These are phyloP conservation scores for Lasioglossum villosulum DNA, from an alignment of 2,888 invertebrate species.

Conservation along the genomic window DNA sequence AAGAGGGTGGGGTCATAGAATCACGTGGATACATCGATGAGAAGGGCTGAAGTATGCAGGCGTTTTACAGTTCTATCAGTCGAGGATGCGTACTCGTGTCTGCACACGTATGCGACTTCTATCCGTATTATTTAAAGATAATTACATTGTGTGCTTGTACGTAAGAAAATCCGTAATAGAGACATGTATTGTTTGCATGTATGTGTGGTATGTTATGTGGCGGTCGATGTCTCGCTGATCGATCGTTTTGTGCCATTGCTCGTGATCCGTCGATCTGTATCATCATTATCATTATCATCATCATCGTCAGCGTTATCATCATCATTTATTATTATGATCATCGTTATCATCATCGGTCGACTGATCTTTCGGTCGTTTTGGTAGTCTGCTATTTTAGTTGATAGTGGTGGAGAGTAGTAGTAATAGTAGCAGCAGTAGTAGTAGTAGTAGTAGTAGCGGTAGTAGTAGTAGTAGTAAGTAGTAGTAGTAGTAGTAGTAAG, in stretches of 20 bases:
- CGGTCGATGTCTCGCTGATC: conserved; percentile 28
- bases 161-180: conserved; percentile 3
- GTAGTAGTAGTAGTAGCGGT: conserved; percentile 59
- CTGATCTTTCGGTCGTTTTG: conserved; percentile 61
- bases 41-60: conserved; percentile 36
- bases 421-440: conserved; percentile 62
- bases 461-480: conserved; percentile 37
- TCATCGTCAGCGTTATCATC: conserved; percentile 22
- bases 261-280: conserved; percentile 33
- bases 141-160: conserved; percentile 1
- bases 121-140: conserved; percentile 12
- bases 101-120: conserved; percentile 7
- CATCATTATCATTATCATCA: conserved; percentile 22
- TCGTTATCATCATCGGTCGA: conserved; percentile 58
- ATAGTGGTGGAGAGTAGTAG: conserved; percentile 67
- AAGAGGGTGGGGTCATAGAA: conserved; percentile 26
- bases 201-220: not conserved
- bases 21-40: conserved; percentile 52
- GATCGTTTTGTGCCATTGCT: conserved; percentile 28
- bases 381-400: conserved; percentile 58
- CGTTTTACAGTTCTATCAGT: conserved; percentile 22
- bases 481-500: conserved; percentile 59
- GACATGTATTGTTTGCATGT: not conserved
- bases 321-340: conserved; percentile 36
- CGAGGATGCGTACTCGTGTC: conserved; percentile 15